Evolutionary conservation across 2,113 vertebrate species (phyloP), one percentile per base, ranked within the genome.

Genomic region (Promerops cafer): DNA sequence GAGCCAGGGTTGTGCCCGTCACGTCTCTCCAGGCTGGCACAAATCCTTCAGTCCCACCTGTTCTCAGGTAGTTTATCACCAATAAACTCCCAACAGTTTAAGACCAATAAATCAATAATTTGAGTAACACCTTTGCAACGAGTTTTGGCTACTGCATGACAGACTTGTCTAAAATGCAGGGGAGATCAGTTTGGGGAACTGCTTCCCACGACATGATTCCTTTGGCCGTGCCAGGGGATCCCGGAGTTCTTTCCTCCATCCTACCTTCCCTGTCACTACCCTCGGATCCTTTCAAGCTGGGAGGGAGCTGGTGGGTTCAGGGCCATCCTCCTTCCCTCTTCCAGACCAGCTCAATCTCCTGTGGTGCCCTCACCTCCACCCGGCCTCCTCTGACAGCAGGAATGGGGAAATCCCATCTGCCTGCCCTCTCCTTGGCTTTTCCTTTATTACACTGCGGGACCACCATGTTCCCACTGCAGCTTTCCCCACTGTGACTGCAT

Each of bases 161-260:
- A 5, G 39, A 4, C 9, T 47, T 26, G 26, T 31, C 39, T 53
- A 3, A 54, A 86, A 30, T 7, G 28, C 60, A 24, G 44, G 44
- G 9, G 40, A 26, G 33, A n/a, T n/a, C 16, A 12, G 3, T 78
- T 53, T 49, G 44, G 57, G 42, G 37, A 13, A 2, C 30, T 13
- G 11, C 28, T 52, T 49, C 26, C 54, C 1, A 2, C 26, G 21
- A 4, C 1, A 0, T 0, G 2, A 9, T 4, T 31, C 3, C 1
- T 37, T 11, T 6, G 56, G 68, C 7, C 1, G 2, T 9, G 27
- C 16, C 2, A 21, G 23, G 49, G 22, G 37, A 13, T 15, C 16
- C 12, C 49, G 9, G 40, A 0, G 2, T 13, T 83, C 59, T 12
- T 35, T 37, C 12, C 15, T 53, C 53, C 8, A 0, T 10, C 16